A percentile compares a stretch with the other conserved stretches of the same genome.
Evolutionary conservation across 1,140 invertebrate species (phyloP).

Genomic region (Drosophila tani): DNA sequence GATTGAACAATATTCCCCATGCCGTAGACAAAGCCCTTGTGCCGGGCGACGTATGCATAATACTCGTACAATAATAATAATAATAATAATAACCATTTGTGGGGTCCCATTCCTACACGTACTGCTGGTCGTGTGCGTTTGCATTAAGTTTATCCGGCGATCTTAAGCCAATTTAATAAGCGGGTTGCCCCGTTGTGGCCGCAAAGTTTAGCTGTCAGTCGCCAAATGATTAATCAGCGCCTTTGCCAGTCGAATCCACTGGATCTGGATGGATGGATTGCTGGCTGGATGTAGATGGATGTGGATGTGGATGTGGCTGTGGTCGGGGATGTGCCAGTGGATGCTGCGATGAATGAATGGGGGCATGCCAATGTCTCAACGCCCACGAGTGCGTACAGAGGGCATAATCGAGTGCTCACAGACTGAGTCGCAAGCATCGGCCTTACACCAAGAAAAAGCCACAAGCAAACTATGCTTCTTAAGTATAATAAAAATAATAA

Average conservation of each 20-base stretch:
- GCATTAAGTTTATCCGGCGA: conserved; percentile 78
- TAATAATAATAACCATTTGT: conserved; percentile 70
- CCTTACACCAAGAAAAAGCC: conserved; percentile 1
- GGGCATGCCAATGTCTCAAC: conserved; percentile 61
- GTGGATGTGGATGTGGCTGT: conserved; percentile 11
- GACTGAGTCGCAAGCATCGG: not conserved
- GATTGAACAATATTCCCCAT: conserved; percentile 33
- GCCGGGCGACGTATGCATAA: conserved; percentile 64
- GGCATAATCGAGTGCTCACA: conserved; percentile 19
- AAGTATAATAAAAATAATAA: not conserved
- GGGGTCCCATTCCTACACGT: conserved; percentile 81
- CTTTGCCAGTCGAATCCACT: conserved; percentile 14
- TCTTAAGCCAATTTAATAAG: conserved; percentile 83
- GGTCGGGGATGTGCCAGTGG: conserved; percentile 24
- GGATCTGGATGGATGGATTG: conserved; percentile 30
- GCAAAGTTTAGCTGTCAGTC: conserved; percentile 82
- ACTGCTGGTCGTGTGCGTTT: conserved; percentile 45
- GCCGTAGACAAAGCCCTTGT: conserved; percentile 52
- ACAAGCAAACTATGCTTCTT: no score
- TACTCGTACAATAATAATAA: conserved; percentile 13
- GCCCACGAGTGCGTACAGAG: conserved; percentile 54
- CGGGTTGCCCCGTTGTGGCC: conserved; percentile 70
- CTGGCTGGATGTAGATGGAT: conserved; percentile 17
- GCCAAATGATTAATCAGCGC: conserved; percentile 80
- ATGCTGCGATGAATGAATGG: conserved; percentile 53